Conservation (phyloP, 2,888 invertebrate genomes). For the Seladonia tumulorum region DNA sequence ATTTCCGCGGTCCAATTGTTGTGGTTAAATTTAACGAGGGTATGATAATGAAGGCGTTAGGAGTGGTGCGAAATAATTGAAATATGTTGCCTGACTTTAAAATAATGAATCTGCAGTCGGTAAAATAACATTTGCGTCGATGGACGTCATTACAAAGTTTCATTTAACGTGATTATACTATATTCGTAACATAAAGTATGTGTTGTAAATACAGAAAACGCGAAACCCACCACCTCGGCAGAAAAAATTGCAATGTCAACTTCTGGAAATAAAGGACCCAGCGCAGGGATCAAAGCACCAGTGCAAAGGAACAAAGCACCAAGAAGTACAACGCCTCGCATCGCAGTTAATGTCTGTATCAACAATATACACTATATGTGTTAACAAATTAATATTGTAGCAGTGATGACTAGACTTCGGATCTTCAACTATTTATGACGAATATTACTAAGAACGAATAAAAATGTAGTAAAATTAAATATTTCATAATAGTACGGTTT, state of each 20-base stretch:
- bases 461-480: not conserved
- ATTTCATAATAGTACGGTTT: not conserved
- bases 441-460: not conserved
- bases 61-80: not conserved
- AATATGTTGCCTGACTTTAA: not conserved
- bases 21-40: not conserved
- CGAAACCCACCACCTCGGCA: not conserved
- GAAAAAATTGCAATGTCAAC: conserved; percentile 29
- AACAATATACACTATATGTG: not conserved
- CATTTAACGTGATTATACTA: not conserved
- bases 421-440: not conserved
- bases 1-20: not conserved
- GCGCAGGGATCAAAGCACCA: not conserved
- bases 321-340: conserved; percentile 35
- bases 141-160: not conserved
- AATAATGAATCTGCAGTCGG: not conserved
- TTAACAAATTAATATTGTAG: not conserved
- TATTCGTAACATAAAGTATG: not conserved
- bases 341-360: conserved; percentile 50
- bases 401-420: not conserved
- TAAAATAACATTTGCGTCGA: not conserved
- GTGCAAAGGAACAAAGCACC: conserved; percentile 35
- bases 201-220: conserved; percentile 36
- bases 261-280: conserved; percentile 24
- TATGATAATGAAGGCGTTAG: not conserved